Conservation (phyloP, 2,888 invertebrate species). For the Griposia aprilina region DNA sequence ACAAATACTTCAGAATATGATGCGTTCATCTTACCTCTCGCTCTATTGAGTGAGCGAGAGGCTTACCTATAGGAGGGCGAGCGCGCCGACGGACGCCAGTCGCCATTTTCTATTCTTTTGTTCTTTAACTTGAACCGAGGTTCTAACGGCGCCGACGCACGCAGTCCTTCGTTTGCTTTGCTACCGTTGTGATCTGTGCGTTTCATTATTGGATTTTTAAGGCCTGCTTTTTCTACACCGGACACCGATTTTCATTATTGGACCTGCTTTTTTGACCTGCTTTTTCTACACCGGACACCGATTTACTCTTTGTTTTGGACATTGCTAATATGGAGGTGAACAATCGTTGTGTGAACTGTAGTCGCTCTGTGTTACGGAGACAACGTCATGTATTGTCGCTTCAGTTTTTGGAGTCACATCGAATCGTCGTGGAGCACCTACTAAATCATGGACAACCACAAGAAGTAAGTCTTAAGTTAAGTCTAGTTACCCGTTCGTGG, state of each 20-base stretch:
- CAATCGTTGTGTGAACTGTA: constrained; percentile 27
- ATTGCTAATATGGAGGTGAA: constrained; percentile 27
- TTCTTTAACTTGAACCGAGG: constrained; percentile 15
- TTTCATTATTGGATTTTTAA: constrained; percentile 17
- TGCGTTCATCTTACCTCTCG: constrained; percentile 26
- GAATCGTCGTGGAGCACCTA: constrained; percentile 21
- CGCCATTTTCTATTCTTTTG: constrained; percentile 18
- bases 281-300: too few species aligned
- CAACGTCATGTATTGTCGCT: constrained; percentile 18
- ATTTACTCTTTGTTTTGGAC: constrained; percentile 24
- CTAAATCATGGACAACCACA: constrained; percentile 24
- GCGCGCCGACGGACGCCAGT: constrained; percentile 19
- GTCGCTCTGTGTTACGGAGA: constrained; percentile 27
- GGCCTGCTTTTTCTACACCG: constrained; percentile 16
- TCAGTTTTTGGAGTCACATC: constrained; percentile 22
- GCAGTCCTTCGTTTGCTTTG: constrained; percentile 19
- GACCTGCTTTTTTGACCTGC: too few species aligned
- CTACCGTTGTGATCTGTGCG: constrained; percentile 17
- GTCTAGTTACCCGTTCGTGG: constrained; percentile 16
- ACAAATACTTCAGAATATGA: constrained; percentile 19
- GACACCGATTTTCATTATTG: too few species aligned
- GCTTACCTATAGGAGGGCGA: constrained; percentile 15
- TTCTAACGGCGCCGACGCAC: constrained; percentile 15
- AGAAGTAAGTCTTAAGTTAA: constrained; percentile 24
- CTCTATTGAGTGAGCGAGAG: constrained; percentile 19